phyloP scores from a whole-genome alignment of 1,140 invertebrate species.

The Lordiphosa stackelbergi region DNA sequence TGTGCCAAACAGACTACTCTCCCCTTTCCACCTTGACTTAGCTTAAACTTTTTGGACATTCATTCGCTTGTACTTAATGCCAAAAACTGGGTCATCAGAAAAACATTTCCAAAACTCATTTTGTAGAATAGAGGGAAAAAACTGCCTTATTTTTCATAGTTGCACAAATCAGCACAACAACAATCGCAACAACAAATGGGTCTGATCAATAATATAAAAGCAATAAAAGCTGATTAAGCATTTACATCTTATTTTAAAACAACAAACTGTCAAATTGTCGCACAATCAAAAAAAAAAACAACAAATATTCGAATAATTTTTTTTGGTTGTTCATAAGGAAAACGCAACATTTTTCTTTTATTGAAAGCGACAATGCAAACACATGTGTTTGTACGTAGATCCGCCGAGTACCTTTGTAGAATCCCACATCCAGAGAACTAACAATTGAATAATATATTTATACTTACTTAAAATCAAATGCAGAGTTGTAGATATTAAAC shows the following conservation, averaged over 20 bases:
- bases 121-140: constrained; percentile 5
- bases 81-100: constrained; percentile 21
- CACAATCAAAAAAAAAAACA: constrained; percentile 54
- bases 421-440: constrained; percentile 14
- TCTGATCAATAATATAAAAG: constrained; percentile 32
- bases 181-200: constrained; percentile 6
- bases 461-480: constrained; percentile 33
- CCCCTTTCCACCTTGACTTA: not conserved
- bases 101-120: constrained; percentile 20
- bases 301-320: constrained; percentile 40
- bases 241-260: constrained; percentile 47
- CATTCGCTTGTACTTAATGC: constrained; percentile 39
- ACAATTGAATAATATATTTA: constrained; percentile 13
- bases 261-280: constrained; percentile 45
- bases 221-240: constrained; percentile 50
- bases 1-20: constrained; percentile 10
- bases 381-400: constrained; percentile 4
- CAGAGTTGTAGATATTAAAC: constrained; percentile 36
- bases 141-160: constrained; percentile 48
- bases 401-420: constrained; percentile 34
- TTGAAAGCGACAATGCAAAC: not conserved
- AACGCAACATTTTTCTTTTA: not conserved
- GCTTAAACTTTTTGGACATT: constrained; percentile 12
- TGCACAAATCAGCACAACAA: constrained; percentile 11
- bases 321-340: constrained; percentile 15